These are phyloP conservation scores for Caenorhabditis sp. DNA, from an alignment of 2,888 invertebrate genomes.

Conservation along the genomic window DNA sequence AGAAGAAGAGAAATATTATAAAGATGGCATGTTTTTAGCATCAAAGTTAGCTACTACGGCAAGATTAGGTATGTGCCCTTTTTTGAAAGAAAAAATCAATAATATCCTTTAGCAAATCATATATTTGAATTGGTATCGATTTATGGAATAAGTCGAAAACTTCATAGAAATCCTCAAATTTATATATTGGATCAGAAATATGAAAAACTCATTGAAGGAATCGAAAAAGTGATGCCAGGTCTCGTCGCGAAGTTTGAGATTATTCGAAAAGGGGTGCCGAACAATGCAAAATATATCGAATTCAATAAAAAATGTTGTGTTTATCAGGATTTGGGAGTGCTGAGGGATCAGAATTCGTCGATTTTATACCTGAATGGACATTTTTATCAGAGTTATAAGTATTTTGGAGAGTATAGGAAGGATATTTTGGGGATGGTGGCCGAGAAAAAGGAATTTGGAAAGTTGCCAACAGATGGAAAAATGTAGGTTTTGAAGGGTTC, in stretches of 20 bases:
- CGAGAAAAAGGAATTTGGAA: slow-evolving; percentile 12
- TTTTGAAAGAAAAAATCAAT: neutral
- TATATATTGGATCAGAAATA: slow-evolving; percentile 20
- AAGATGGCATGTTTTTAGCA: slow-evolving; percentile 5
- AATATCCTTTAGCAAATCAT: slow-evolving; percentile 21
- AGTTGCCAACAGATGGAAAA: neutral
- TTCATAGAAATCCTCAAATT: slow-evolving; percentile 19
- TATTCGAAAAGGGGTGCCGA: neutral
- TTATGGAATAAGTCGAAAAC: slow-evolving; percentile 20
- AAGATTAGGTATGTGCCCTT: slow-evolving; percentile 13
- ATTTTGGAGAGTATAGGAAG: slow-evolving; percentile 7
- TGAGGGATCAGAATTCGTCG: slow-evolving; percentile 2
- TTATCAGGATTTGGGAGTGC: slow-evolving; percentile 13
- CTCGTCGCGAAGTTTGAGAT: slow-evolving; percentile 19
- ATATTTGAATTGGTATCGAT: slow-evolving; percentile 25
- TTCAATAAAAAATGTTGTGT: slow-evolving; percentile 18
- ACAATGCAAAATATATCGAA: neutral
- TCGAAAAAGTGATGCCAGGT: slow-evolving; percentile 16
- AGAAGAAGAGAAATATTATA: neutral
- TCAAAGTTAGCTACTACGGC: slow-evolving; percentile 25
- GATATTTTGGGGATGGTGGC: slow-evolving; percentile 6
- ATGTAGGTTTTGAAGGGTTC: neutral
- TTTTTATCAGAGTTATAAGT: slow-evolving; percentile 33
- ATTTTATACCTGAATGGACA: slow-evolving; percentile 19
- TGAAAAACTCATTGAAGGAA: slow-evolving; percentile 1